Base-by-base conservation (phyloP, 1,140 invertebrate genomes). In the Meloidogyne chitwoodi region DNA sequence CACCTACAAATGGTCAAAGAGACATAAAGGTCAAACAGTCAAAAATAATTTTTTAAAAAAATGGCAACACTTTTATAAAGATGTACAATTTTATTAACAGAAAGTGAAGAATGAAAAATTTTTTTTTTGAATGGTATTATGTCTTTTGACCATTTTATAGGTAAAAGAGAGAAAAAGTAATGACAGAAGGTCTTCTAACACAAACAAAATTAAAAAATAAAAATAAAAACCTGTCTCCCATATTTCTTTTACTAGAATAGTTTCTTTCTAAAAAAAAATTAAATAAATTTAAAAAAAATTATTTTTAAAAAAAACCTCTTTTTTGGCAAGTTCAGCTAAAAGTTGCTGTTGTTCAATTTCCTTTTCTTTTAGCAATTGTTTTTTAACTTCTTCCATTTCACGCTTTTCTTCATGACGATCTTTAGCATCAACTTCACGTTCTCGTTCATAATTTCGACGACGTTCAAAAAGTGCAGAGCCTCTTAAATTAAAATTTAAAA, bases 371-470 rank as follows among this genome's bases (percentile, higher is more conserved):
- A 93, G 92, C 81, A 97, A 91, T 87, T 93, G 92, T 44, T 90
- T 90, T 81, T 92, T 92, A 24, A 98, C 89, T 86, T 94, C 93
- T 84, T 94, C 93, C 34, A 98, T 90, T 88, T 98, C 95, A 85
- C 94, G 93, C 80, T 92, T 92, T 88, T 98, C 96, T 84, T 92
- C 92, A 79, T 92, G 91, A 38, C 94, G 89, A 89, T 98, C 96
- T 80, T 93, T 91, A 12, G 91, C 91, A 89, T 99, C 96, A 8
- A 90, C 90, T 88, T 96, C 94, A 6, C 93, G 93, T 89, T 98
- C 96, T 78, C 94, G 91, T 66, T 95, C 93, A 77, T 95, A 90
- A 83, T 95, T 93, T 64, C 92, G 92, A 62, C 96, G 88, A n/a
- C 95, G 90, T 76, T 93, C 91, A 85, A 93, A 92, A 65, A 98